These are phyloP conservation scores for Epicampocera succincta DNA, from an alignment of 2,888 invertebrate genomes.

Conservation along the genomic window DNA sequence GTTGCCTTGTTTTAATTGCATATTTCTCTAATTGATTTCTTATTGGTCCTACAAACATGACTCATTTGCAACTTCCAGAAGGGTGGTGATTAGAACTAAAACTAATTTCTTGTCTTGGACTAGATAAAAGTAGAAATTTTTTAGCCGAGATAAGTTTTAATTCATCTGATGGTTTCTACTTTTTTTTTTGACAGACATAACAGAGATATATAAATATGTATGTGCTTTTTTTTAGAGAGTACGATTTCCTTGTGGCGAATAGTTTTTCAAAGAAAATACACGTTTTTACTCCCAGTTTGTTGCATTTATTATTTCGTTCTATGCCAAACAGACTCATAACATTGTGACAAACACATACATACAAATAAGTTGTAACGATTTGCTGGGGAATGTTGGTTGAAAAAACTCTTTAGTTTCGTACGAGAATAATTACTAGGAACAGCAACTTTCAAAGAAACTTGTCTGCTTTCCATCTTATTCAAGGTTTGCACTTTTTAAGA, in stretches of 20 bases:
- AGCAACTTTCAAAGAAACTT: slow-evolving; percentile 36
- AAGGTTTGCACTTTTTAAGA: slow-evolving; percentile 25
- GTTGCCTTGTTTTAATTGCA: no score
- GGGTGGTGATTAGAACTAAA: no score
- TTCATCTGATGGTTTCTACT: no score
- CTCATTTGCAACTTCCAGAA: no score
- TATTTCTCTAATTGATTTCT: no score
- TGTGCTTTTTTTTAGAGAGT: slow-evolving; percentile 31
- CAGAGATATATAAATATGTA: slow-evolving; percentile 12
- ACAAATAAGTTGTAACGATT: slow-evolving; percentile 67
- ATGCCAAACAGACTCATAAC: slow-evolving; percentile 79
- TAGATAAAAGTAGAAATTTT: no score
- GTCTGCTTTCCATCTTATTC: slow-evolving; percentile 65
- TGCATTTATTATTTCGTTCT: slow-evolving; percentile 72
- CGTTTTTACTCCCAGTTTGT: background rate
- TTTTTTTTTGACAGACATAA: no score
- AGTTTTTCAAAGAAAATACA: slow-evolving; percentile 25
- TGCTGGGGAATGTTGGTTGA: slow-evolving; percentile 54
- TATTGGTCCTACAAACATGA: no score
- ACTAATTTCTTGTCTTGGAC: no score
- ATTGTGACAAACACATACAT: slow-evolving; percentile 73
- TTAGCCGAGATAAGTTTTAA: no score
- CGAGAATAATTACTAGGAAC: slow-evolving; percentile 11
- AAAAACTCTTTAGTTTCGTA: slow-evolving; percentile 35
- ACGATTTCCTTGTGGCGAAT: slow-evolving; percentile 34